Evolutionary conservation across 2,113 vertebrate genomes (phyloP), one percentile per base, ranked within the genome.

Genomic region (Channa maculata): DNA sequence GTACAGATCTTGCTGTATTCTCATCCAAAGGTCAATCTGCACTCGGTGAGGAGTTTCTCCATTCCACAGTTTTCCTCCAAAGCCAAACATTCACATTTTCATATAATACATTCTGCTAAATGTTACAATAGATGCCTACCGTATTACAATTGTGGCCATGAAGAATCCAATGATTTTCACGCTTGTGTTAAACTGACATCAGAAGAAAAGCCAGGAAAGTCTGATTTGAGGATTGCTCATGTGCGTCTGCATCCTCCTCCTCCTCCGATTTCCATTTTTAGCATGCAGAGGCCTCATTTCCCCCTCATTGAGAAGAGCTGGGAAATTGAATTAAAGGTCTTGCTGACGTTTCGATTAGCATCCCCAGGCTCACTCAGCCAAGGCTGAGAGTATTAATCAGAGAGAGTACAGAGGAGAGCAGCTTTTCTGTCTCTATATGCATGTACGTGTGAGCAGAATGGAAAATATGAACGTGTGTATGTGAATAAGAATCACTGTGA

Each of bases 261-360:
- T 64, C 74, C 75, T 65, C 41, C 36, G n/a, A 70, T 69, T 87
- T 91, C 90, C 89, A 92, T 92, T 88, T 91, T 92, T 90, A 93
- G 89, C 80, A 51, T 39, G 67, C 52, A 11, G 65, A 90, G 86
- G 83, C 80, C 80, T 91, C 70, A 74, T 88, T 91, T 91, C 77
- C 75, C 82, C 74, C 83, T 89, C 88, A 84, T 83, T 82, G 84
- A 88, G 86, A 81, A 82, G 83, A 89, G 80, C 80, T 77, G 66
- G 69, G 75, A 93, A 92, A 93, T 92, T 89, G 74, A 94, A 89
- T 91, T 92, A 90, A 86, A 84, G 85, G 85, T 93, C 87, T 86
- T 37, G 65, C 85, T 92, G 88, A 88, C 85, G 68, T 85, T 92
- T 91, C 77, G 77, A 92, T 93, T 92, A 90, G 86, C 89, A 86